Conservation (phyloP, 2,113 vertebrate genomes). For the Empidonax alnorum region DNA sequence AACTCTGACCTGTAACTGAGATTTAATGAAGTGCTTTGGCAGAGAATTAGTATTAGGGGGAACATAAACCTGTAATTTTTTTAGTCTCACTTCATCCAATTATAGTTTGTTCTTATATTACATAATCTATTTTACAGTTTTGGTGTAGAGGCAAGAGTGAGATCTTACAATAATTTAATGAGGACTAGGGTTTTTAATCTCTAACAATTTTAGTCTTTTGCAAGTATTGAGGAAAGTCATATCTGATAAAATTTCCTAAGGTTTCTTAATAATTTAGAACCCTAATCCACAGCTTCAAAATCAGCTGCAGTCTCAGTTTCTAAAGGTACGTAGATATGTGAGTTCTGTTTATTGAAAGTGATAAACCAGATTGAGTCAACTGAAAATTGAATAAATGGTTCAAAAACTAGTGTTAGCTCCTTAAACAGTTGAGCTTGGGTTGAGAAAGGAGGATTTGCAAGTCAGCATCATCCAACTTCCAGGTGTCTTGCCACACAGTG, state of each 20-base stretch:
- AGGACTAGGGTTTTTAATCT: background rate
- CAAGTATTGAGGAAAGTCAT: background rate
- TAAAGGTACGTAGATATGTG: background rate
- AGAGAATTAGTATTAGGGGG: slow-evolving; percentile 51
- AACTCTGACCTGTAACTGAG: slow-evolving; percentile 58
- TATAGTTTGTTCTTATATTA: slow-evolving; percentile 45
- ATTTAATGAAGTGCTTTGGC: slow-evolving; percentile 67
- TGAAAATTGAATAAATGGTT: background rate
- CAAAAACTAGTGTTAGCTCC: background rate
- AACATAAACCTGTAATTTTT: slow-evolving; percentile 39
- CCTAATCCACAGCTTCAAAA: background rate
- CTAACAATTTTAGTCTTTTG: slow-evolving; percentile 17
- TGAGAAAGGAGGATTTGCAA: background rate
- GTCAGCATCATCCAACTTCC: background rate
- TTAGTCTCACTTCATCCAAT: slow-evolving; percentile 61
- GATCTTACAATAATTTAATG: slow-evolving; percentile 1
- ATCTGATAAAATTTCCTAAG: background rate
- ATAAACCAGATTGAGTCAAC: background rate
- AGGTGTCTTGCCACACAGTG: background rate
- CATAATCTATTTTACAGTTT: slow-evolving; percentile 53
- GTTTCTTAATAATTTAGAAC: background rate
- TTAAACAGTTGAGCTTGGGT: background rate
- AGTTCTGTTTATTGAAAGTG: background rate
- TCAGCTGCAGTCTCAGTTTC: background rate
- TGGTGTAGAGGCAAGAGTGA: background rate